Conservation (phyloP, 1,140 invertebrate species). For the Saccostrea cuccullata region DNA sequence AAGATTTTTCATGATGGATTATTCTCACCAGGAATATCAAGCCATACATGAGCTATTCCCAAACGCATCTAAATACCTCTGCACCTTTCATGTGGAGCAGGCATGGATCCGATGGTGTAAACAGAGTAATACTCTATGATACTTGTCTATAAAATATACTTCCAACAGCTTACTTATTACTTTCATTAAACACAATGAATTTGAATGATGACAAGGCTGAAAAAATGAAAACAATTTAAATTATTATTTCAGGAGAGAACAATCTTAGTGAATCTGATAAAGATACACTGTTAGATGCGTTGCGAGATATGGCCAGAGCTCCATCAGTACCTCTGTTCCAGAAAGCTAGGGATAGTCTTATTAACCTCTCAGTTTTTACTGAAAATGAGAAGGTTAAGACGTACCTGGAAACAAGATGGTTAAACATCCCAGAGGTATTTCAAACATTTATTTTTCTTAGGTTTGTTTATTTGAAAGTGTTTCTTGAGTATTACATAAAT, state of each 20-base stretch:
- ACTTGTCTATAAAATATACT: too few relatives aligned
- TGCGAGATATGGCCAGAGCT: too few relatives aligned
- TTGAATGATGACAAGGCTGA: background rate
- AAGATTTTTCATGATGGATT: too few relatives aligned
- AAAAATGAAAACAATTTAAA: constrained; percentile 19
- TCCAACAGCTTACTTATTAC: background rate
- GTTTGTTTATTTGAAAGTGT: background rate
- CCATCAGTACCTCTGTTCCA: too few relatives aligned
- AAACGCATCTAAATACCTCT: background rate
- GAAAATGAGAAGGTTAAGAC: too few relatives aligned
- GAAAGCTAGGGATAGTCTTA: too few relatives aligned
- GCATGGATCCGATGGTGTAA: constrained; percentile 31
- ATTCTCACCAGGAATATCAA: too few relatives aligned
- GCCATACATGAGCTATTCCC: too few relatives aligned
- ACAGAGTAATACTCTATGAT: background rate
- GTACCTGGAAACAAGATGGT: too few relatives aligned
- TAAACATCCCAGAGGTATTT: background rate
- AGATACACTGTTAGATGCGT: background rate
- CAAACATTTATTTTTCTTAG: background rate
- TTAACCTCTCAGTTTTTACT: too few relatives aligned
- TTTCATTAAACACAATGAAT: background rate
- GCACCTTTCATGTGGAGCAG: constrained; percentile 31
- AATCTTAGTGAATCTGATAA: background rate
- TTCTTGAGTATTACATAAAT: background rate
- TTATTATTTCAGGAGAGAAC: background rate